Evolutionary conservation across 2,797 vertebrate genomes (phyloP), one percentile per base, ranked within the genome.

Genomic region (Centropyge bicolor): DNA sequence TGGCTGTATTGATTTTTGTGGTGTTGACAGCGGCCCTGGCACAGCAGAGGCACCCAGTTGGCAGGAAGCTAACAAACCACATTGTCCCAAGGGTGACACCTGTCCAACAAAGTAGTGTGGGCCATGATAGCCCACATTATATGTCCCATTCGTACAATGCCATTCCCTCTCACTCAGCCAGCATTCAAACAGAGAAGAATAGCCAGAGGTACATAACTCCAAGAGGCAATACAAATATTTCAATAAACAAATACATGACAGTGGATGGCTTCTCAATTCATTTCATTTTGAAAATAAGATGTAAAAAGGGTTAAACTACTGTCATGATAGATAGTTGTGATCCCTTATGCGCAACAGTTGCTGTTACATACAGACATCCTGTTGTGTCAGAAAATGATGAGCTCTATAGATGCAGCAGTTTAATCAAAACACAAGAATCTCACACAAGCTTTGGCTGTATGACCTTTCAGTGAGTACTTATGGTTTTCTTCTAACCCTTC

Each of bases 1-100:
- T 27, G 76, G 31, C 78, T 41, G 20, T 74, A 91, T 88, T 83
- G 85, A 90, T 90, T 83, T 78, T 40, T 31, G 75, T 59, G 61
- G 61, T 17, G 75, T 31, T 84, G 84, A 83, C 86, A 82, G 56
- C 6, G 3, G 63, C 73, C 56, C 73, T 86, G 81, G 80, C 79
- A 76, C 77, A 62, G 48, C 0, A 6, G 38, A 31, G 63, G 38
- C 83, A 38, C 61, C 75, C 70, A 76, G 46, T 68, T 85, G 87
- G 72, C 78, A 81, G 80, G 54, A 60, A 65, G 62, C 64, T 68
- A 38, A 77, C 63, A 79, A 84, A 84, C 63, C 65, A 36, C 78
- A 65, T 16, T 59, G 69, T 74, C 76, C 71, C 73, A 62, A 27
- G 65, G 57, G 64, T 67, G 76, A 86, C 74, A 84, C 76, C 80